Conservation (phyloP, 2,113 vertebrate species). For the Leptosomus discolor region DNA sequence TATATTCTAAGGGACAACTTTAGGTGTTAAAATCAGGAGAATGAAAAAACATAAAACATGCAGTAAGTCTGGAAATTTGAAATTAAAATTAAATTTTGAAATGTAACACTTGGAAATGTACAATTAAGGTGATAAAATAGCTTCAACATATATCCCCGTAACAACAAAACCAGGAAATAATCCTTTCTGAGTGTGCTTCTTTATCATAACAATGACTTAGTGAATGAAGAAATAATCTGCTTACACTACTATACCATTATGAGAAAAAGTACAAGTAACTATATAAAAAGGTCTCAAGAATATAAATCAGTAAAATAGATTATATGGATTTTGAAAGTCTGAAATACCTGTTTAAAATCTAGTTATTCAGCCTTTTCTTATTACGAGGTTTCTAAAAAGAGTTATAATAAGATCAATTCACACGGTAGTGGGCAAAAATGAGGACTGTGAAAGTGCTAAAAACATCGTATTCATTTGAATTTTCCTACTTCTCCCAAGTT, state of each 20-base stretch:
- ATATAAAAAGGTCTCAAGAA: background rate
- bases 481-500: background rate
- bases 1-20: background rate
- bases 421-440: background rate
- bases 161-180: background rate
- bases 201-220: background rate
- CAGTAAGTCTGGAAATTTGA: background rate
- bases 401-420: background rate
- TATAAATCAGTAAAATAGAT: background rate
- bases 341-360: background rate
- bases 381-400: background rate
- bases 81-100: background rate
- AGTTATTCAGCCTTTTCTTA: background rate
- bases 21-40: background rate
- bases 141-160: background rate
- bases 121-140: background rate
- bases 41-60: background rate
- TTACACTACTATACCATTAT: background rate
- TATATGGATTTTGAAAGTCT: background rate
- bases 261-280: background rate
- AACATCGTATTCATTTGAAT: background rate
- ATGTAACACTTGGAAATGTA: background rate
- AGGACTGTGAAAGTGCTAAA: background rate
- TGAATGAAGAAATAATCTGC: background rate
- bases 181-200: background rate